These are phyloP conservation scores for Corythornis cristatus DNA, from an alignment of 2,113 vertebrate genomes.

Conservation along the genomic window DNA sequence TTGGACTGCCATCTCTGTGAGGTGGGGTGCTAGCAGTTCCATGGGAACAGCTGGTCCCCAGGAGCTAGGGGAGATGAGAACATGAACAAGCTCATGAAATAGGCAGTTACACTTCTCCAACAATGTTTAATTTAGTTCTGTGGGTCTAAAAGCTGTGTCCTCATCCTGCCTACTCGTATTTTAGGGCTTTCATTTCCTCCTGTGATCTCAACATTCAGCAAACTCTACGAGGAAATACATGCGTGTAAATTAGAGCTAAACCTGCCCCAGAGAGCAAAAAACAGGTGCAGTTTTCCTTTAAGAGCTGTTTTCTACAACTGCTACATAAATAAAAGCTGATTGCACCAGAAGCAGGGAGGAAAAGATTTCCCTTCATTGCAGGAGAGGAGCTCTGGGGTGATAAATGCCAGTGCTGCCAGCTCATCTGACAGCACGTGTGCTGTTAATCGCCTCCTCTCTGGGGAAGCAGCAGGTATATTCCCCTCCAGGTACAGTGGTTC, in stretches of 20 bases:
- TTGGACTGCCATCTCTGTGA: background rate
- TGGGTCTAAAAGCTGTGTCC: background rate
- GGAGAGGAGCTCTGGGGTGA: conserved; percentile 43
- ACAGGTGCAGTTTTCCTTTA: conserved; percentile 49
- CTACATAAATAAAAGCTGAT: conserved; percentile 71
- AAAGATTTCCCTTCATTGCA: conserved; percentile 30
- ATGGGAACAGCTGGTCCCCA: background rate
- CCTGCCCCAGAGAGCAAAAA: conserved; percentile 24
- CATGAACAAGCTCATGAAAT: background rate
- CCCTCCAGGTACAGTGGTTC: conserved; percentile 64
- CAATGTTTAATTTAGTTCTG: background rate
- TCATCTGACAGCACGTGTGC: conserved; percentile 30
- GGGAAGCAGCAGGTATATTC: conserved; percentile 56
- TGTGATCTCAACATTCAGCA: background rate
- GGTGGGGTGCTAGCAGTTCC: background rate
- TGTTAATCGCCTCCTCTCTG: conserved; percentile 56
- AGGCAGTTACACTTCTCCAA: background rate
- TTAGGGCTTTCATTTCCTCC: background rate
- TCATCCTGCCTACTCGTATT: background rate
- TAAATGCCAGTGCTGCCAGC: conserved; percentile 34
- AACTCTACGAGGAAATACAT: background rate
- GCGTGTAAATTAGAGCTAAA: background rate
- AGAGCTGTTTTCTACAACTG: conserved; percentile 10
- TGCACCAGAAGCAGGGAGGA: conserved; percentile 36
- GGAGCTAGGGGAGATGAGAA: background rate